Evolutionary conservation across 2,888 invertebrate species (phyloP).

Genomic region (Automeris io): DNA sequence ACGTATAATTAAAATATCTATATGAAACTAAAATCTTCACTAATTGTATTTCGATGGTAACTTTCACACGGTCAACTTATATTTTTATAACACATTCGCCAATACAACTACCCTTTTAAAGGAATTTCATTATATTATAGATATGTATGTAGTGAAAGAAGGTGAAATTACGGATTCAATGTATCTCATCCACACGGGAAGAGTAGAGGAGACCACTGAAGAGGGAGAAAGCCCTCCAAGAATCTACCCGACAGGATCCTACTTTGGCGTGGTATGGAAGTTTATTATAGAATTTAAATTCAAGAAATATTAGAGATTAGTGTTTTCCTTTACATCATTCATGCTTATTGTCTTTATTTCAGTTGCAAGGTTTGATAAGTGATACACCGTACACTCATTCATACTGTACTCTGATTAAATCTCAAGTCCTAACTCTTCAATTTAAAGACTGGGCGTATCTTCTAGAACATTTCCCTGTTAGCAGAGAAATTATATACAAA

Average conservation of each 20-base stretch:
- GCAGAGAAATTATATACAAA: conserved; percentile 33
- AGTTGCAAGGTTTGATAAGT: conserved; percentile 48
- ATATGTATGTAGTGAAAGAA: conserved; percentile 55
- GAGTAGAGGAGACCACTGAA: conserved; percentile 34
- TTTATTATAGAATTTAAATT: not conserved
- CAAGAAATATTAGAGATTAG: no score
- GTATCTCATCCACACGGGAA: conserved; percentile 56
- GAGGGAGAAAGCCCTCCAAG: conserved; percentile 14
- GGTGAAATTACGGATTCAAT: conserved; percentile 53
- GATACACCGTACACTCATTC: conserved; percentile 40
- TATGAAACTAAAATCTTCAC: no score
- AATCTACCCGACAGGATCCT: conserved; percentile 33
- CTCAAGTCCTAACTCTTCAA: conserved; percentile 46
- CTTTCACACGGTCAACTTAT: no score
- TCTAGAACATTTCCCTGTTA: conserved; percentile 46
- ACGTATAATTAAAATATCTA: no score
- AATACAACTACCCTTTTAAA: not conserved
- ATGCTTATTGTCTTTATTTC: no score
- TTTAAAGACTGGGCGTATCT: conserved; percentile 50
- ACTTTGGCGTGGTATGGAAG: conserved; percentile 46
- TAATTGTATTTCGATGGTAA: no score
- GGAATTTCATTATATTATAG: conserved; percentile 21
- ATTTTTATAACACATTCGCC: not conserved
- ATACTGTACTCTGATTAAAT: conserved; percentile 40
- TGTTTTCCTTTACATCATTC: no score